Evolutionary conservation across 2,113 vertebrate genomes (phyloP).

Genomic region (Charina bottae): DNA sequence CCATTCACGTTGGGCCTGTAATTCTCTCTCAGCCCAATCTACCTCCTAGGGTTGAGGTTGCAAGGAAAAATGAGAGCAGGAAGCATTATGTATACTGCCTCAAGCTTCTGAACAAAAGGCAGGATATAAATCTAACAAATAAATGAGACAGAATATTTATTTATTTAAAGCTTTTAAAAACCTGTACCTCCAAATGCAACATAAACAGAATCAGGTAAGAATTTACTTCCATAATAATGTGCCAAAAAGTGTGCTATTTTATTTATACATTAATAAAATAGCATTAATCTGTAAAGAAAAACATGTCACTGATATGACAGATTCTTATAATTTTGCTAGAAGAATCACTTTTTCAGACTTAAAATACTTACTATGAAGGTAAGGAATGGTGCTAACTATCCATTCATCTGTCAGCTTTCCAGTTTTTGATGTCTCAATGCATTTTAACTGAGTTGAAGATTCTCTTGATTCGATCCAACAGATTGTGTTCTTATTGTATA

Average conservation of each 20-base stretch:
- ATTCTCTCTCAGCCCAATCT: background rate
- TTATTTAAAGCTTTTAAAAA: background rate
- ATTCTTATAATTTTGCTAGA: background rate
- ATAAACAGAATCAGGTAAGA: background rate
- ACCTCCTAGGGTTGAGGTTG: background rate
- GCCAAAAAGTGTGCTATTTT: background rate
- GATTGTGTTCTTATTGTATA: conserved; percentile 81
- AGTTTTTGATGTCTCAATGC: conserved; percentile 78
- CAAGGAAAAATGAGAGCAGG: background rate
- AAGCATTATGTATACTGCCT: background rate
- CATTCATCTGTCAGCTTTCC: conserved; percentile 79
- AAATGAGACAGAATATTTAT: background rate
- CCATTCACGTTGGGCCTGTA: background rate
- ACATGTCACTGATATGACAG: background rate
- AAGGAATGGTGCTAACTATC: conserved; percentile 80
- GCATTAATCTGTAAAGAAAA: background rate
- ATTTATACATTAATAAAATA: background rate
- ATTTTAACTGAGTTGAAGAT: conserved; percentile 84
- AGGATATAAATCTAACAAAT: background rate
- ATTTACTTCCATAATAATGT: background rate
- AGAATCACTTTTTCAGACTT: background rate
- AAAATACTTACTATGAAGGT: conserved; percentile 85
- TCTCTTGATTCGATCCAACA: conserved; percentile 90
- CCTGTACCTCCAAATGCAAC: background rate
- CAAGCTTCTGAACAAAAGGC: background rate